A percentile compares a stretch with the other conserved stretches of the same genome.
phyloP scores from a whole-genome alignment of 2,797 vertebrate genomes.

The Pipistrellus nathusii region DNA sequence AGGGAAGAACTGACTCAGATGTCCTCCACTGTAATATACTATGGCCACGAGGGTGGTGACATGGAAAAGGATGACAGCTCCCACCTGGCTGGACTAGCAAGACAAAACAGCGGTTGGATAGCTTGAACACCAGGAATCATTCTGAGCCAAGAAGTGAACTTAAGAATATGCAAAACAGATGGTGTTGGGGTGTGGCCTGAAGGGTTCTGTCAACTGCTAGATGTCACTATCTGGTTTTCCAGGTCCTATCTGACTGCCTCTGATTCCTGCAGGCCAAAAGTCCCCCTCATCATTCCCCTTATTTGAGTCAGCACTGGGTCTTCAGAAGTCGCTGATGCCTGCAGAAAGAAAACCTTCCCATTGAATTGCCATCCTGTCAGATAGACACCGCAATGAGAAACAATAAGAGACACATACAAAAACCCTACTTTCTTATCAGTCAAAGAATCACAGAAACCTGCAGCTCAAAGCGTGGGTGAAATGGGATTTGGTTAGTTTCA shows the following conservation, averaged over 20 bases:
- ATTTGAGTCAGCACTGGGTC: neutral
- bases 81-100: neutral
- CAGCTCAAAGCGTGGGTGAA: neutral
- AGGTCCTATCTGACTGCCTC: neutral
- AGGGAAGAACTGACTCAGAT: neutral
- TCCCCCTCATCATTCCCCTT: neutral
- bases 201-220: neutral
- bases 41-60: neutral
- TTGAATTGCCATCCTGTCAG: neutral
- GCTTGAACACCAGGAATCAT: neutral
- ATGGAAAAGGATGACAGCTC: neutral
- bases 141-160: neutral
- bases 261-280: neutral
- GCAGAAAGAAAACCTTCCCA: neutral
- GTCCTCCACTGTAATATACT: neutral
- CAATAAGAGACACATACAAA: neutral
- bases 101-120: neutral
- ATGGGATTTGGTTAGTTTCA: neutral
- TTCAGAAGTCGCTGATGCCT: neutral
- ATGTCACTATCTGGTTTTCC: neutral
- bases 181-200: too few relatives aligned
- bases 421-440: neutral
- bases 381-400: neutral
- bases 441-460: neutral
- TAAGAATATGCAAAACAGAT: neutral